Evolutionary conservation across 2,888 invertebrate genomes (phyloP), one percentile per base, ranked within the genome.

Genomic region (Mesorhabditis spiculigera): DNA sequence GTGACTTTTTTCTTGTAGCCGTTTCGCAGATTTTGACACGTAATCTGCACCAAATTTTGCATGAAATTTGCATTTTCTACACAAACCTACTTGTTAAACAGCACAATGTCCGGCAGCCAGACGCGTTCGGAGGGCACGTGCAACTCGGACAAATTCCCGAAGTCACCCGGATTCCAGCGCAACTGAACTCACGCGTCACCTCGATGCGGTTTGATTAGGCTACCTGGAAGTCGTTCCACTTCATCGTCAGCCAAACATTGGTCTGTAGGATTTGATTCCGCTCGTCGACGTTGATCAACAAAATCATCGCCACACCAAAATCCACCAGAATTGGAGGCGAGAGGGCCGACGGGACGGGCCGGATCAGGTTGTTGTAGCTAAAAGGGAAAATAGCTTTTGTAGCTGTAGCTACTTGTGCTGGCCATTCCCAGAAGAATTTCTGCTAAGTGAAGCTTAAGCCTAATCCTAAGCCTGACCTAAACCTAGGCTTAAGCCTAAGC

Each of bases 61-160:
- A 28, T 28, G 28, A 28, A 28, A 28, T 28, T 28, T 28, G 28
- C 28, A 28, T 28, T 28, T 28, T 28, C 28, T 28, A 28, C 28
- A 13, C 8, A 50, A 50, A 73, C 80, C 75, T 44, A 83, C 82
- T 82, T 82, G 76, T 82, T 88, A 77, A 88, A 88, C 3, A 88
- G 81, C 0, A 88, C 88, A 65, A 88, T 87, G 76, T 88, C 88
- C 5, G 88, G 88, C 6, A 87, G 86, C 89, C 89, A 89, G 28
- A 88, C 87, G 70, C 87, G 84, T 69, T 88, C 86, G 1, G 78
- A 76, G 10, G 80, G 80, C 3, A 80, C 76, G 67, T 80, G 80
- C 8, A 80, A 71, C 45, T 77, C 76, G 6, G 77, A 75, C 63
- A 80, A 76, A 66, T 80, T 80, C 6, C 77, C 78, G 75, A 65